Evolutionary conservation across 2,888 invertebrate species (phyloP).

Genomic region (Tenthredo mesomela): DNA sequence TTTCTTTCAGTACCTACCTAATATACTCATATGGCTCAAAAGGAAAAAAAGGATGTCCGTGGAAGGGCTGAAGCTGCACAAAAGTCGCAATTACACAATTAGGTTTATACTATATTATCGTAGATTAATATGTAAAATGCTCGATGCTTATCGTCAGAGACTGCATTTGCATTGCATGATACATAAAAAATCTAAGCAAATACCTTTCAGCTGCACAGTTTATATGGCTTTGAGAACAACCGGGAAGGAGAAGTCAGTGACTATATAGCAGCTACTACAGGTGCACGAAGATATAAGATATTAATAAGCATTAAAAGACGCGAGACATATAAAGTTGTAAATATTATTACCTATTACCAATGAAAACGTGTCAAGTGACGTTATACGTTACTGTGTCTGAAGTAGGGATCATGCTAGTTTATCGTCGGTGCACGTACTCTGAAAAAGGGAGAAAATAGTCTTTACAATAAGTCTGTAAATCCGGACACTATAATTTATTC

Average conservation of each 20-base stretch:
- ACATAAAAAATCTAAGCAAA: background rate
- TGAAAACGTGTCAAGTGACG: background rate
- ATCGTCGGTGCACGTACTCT: background rate
- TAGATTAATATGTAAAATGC: background rate
- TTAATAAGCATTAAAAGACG: background rate
- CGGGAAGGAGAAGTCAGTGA: background rate
- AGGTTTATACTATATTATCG: background rate
- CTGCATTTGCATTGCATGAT: background rate
- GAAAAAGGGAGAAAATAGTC: background rate
- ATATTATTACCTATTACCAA: constrained; percentile 20
- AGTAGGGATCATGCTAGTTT: background rate
- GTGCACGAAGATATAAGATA: background rate
- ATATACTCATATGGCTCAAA: background rate
- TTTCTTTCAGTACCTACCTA: background rate
- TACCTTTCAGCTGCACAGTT: background rate
- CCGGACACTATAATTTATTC: constrained; percentile 46
- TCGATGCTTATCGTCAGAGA: background rate
- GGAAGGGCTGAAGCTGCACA: background rate
- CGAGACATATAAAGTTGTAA: background rate
- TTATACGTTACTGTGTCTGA: background rate
- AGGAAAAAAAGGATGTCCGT: background rate
- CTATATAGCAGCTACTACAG: background rate
- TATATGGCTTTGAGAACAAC: too few species aligned
- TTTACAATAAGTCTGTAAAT: background rate
- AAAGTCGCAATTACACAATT: background rate